Conservation (phyloP, 2,113 vertebrate genomes). For the Arizona elegans region DNA sequence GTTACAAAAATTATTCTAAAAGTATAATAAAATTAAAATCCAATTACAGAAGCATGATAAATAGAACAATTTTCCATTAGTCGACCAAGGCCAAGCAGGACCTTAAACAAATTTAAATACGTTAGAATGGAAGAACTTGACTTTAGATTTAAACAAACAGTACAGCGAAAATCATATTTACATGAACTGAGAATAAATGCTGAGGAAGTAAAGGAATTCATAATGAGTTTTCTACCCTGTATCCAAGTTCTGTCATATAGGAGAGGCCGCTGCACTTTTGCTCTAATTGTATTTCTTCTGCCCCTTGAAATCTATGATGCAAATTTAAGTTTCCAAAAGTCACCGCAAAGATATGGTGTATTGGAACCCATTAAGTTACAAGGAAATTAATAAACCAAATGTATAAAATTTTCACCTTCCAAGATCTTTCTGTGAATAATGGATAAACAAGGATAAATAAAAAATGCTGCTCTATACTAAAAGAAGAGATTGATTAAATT, state of each 20-base stretch:
- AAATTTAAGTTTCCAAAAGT: background rate
- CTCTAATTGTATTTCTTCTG: background rate
- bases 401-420: background rate
- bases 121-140: background rate
- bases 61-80: background rate
- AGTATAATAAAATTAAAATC: background rate
- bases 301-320: background rate
- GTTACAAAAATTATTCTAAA: background rate
- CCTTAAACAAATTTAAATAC: background rate
- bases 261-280: background rate
- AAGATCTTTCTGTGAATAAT: background rate
- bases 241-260: background rate
- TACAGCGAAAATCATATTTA: too few species aligned
- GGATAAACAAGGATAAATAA: background rate
- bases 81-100: background rate
- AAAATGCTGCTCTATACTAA: background rate
- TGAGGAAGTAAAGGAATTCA: background rate
- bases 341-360: background rate
- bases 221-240: accelerated
- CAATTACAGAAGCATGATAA: background rate
- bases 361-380: background rate
- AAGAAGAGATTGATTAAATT: background rate
- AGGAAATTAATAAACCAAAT: background rate
- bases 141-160: background rate
- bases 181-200: background rate